Evolutionary conservation across 2,797 vertebrate genomes (phyloP).

Genomic region (Staurois parvus): DNA sequence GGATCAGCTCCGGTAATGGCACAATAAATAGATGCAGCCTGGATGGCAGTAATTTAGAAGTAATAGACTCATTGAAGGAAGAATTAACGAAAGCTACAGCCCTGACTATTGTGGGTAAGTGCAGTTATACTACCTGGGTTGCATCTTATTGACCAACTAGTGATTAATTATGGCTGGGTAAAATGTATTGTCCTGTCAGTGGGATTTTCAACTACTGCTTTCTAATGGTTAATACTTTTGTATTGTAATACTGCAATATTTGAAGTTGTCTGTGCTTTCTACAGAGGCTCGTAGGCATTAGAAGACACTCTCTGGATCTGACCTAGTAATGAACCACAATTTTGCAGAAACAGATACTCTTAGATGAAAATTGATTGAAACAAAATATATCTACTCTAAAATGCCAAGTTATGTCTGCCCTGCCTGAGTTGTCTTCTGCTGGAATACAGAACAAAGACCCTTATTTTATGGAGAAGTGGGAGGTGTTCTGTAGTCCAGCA

Average conservation of each 20-base stretch:
- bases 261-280: background rate
- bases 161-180: conserved; percentile 70
- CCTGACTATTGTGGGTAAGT: conserved; percentile 99
- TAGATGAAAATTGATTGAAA: too few species aligned
- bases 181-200: background rate
- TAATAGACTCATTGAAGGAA: conserved; percentile 93
- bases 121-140: conserved; percentile 65
- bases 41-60: conserved; percentile 92
- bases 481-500: too few species aligned
- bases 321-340: background rate
- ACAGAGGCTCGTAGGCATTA: background rate
- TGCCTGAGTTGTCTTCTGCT: too few species aligned
- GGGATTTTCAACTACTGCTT: background rate
- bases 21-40: conserved; percentile 98
- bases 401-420: too few species aligned
- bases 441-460: too few species aligned
- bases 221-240: background rate
- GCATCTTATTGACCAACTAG: conserved; percentile 66
- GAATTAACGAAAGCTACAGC: conserved; percentile 93
- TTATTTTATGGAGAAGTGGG: too few species aligned
- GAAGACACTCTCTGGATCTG: background rate
- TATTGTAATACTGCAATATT: background rate
- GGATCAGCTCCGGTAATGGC: conserved; percentile 97
- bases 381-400: too few species aligned
- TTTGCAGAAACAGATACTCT: background rate